These are phyloP conservation scores for Heliopora coerulea DNA, from an alignment of 92 coral and sea anemone species.

Conservation along the genomic window DNA sequence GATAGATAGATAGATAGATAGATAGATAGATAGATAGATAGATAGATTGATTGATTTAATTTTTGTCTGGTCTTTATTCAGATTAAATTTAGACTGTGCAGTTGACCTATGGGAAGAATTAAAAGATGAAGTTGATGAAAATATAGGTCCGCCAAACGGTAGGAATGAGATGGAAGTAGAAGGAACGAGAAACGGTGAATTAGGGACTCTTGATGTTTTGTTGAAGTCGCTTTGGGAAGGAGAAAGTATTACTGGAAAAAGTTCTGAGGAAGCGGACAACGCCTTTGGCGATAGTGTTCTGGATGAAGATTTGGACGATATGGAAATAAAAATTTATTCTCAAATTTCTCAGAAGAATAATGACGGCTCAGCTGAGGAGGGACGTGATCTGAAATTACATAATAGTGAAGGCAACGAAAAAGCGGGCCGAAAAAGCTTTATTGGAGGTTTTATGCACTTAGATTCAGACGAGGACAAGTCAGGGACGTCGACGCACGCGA, in stretches of 20 bases:
- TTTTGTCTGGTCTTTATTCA: neutral
- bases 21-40: too few relatives aligned
- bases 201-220: conserved; percentile 29
- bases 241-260: neutral
- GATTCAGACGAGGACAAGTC: neutral
- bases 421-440: neutral
- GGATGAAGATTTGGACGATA: conserved; percentile 25
- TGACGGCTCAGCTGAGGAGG: neutral
- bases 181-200: too few relatives aligned
- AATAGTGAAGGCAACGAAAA: neutral
- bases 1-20: too few relatives aligned
- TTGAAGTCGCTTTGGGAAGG: conserved; percentile 41
- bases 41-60: too few relatives aligned
- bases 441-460: neutral
- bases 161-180: conserved; percentile 29
- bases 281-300: conserved; percentile 31
- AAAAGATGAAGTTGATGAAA: conserved; percentile 37
- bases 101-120: conserved; percentile 67
- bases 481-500: neutral
- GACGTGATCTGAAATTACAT: neutral
- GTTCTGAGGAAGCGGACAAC: conserved; percentile 5
- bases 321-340: conserved; percentile 38
- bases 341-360: conserved; percentile 10
- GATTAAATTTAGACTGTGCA: conserved; percentile 12
- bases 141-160: neutral